phyloP scores from a whole-genome alignment of 2,888 invertebrate species.

The Sesia apiformis region DNA sequence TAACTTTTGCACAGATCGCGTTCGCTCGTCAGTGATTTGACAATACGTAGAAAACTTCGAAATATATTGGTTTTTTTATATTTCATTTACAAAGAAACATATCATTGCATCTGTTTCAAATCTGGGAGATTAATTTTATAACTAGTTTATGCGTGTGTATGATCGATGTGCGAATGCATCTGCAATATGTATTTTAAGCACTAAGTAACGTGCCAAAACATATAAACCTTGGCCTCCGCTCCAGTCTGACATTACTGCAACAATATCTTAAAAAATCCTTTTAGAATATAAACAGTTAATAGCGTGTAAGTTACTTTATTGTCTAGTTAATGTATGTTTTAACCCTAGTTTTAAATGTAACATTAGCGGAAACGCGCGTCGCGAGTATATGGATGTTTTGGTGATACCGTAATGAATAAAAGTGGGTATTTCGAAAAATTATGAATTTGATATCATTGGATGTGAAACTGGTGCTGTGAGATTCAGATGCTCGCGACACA shows the following conservation, averaged over 20 bases:
- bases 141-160: too few species aligned
- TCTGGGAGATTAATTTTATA: too few species aligned
- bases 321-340: constrained; percentile 44
- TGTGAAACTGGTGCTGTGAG: constrained; percentile 65
- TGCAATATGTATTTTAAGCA: too few species aligned
- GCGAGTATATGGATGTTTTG: constrained; percentile 58
- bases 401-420: constrained; percentile 26
- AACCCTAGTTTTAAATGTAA: constrained; percentile 53
- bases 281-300: constrained; percentile 57
- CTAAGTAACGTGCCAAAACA: constrained; percentile 40
- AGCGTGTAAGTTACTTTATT: constrained; percentile 64
- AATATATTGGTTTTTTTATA: not conserved
- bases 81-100: constrained; percentile 27
- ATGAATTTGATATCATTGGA: constrained; percentile 1
- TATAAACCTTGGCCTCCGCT: constrained; percentile 25
- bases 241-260: constrained; percentile 24
- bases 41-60: not conserved
- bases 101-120: constrained; percentile 17
- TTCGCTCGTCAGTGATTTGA: not conserved
- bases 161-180: too few species aligned
- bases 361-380: constrained; percentile 59
- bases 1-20: not conserved
- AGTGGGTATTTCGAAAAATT: constrained; percentile 2
- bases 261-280: constrained; percentile 5
- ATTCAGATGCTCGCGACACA: constrained; percentile 65